A percentile compares a stretch with the other conserved stretches of the same genome.
phyloP scores from a whole-genome alignment of 1,140 invertebrate species.

The Drosophila kohkoa region DNA sequence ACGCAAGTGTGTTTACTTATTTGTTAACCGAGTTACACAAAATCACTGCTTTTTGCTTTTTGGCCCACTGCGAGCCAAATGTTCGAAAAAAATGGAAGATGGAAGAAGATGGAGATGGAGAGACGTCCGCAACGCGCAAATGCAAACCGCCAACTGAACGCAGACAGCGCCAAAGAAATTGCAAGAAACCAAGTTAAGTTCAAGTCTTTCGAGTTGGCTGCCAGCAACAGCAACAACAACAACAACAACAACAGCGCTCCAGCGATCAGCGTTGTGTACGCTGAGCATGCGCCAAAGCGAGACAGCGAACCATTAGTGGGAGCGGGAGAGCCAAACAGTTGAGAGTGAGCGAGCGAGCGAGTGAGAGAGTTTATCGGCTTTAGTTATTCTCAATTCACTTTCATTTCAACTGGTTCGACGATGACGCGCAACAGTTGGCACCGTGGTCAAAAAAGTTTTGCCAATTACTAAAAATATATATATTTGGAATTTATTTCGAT shows the following conservation, averaged over 20 bases:
- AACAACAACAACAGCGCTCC: constrained; percentile 21
- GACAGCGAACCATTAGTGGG: background rate
- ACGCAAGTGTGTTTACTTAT: background rate
- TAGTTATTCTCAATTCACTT: constrained; percentile 69
- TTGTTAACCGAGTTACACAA: constrained; percentile 1
- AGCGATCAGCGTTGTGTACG: background rate
- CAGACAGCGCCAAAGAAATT: constrained; percentile 66
- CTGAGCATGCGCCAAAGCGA: background rate
- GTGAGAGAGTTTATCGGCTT: constrained; percentile 9
- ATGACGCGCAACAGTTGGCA: constrained; percentile 34
- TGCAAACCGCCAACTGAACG: constrained; percentile 81
- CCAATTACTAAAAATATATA: no score
- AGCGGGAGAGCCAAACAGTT: background rate
- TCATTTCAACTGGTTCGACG: constrained; percentile 67
- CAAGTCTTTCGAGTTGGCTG: constrained; percentile 26
- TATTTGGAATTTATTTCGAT: no score
- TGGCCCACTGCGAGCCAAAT: background rate
- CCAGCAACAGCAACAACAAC: constrained; percentile 13
- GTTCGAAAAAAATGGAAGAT: background rate
- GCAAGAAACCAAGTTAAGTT: constrained; percentile 71
- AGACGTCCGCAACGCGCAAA: constrained; percentile 74
- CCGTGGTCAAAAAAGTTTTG: constrained; percentile 13
- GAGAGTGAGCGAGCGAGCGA: constrained; percentile 1
- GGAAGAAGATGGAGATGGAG: constrained; percentile 22
- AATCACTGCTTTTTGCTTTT: background rate